phyloP scores from a whole-genome alignment of 2,797 vertebrate genomes.

The Garrulus glandarius region DNA sequence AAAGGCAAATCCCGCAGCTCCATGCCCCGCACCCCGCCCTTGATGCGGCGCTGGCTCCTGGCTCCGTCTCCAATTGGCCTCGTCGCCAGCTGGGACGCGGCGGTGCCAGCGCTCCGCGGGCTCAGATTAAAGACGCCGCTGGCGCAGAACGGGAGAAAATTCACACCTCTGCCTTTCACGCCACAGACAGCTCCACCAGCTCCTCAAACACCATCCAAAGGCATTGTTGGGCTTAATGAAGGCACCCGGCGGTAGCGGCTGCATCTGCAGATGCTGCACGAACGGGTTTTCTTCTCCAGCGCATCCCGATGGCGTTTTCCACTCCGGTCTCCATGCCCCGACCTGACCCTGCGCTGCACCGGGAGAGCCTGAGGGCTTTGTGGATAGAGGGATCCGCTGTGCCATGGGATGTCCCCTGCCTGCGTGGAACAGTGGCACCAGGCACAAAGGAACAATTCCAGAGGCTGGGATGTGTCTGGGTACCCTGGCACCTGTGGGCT shows the following conservation, averaged over 20 bases:
- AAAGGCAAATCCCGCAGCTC: not conserved
- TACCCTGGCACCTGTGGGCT: not conserved
- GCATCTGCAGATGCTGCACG: not conserved
- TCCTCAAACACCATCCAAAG: not conserved
- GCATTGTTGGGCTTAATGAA: not conserved
- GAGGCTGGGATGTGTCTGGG: not conserved
- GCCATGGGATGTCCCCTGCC: accelerated
- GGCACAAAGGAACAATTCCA: not conserved
- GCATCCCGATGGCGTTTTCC: accelerated
- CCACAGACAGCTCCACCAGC: not conserved
- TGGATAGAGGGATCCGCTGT: not conserved
- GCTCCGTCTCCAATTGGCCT: not conserved
- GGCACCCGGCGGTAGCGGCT: accelerated
- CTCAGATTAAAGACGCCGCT: not conserved
- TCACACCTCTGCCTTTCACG: not conserved
- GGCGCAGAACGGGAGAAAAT: not conserved
- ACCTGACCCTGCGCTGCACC: not conserved
- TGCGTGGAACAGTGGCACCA: accelerated
- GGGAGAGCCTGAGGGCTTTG: accelerated
- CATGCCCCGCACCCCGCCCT: not conserved
- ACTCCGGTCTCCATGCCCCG: accelerated
- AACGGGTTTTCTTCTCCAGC: accelerated
- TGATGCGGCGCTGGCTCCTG: not conserved
- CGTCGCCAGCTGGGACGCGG: not conserved
- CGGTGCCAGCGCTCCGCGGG: not conserved